A percentile compares a stretch with the other conserved stretches of the same genome.
Evolutionary conservation across 1,140 invertebrate species (phyloP).

Genomic region (Neodiprion pinetum): DNA sequence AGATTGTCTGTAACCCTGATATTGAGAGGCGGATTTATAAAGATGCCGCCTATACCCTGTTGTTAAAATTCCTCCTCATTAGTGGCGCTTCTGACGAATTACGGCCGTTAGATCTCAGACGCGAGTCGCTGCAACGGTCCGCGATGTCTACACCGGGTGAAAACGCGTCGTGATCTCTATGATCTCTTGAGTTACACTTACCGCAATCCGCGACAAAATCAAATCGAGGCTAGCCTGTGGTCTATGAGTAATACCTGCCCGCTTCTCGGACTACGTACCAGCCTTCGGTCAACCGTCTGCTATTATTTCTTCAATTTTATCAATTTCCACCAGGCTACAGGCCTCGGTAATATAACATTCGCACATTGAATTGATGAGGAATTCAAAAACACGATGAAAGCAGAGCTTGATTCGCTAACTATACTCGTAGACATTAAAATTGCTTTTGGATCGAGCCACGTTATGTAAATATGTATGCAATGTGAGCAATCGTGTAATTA

Average conservation of each 20-base stretch:
- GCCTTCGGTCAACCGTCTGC: background rate
- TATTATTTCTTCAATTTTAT: background rate
- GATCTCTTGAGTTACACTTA: slow-evolving; percentile 15
- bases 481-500: too few species aligned
- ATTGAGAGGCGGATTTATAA: too few species aligned
- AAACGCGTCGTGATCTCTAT: background rate
- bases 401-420: too few species aligned
- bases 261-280: background rate
- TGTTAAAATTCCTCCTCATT: too few species aligned
- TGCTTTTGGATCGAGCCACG: too few species aligned
- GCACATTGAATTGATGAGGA: background rate
- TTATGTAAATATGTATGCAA: too few species aligned
- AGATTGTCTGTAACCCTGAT: too few species aligned
- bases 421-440: too few species aligned
- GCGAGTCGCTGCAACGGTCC: background rate
- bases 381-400: too few species aligned
- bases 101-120: background rate
- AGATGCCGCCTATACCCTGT: too few species aligned
- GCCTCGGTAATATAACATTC: background rate
- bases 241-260: background rate
- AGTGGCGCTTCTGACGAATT: too few species aligned
- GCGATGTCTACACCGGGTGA: slow-evolving; percentile 7
- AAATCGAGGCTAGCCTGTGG: slow-evolving; percentile 9
- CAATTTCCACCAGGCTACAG: background rate
- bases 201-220: slow-evolving; percentile 14